A percentile compares a stretch with the other conserved stretches of the same genome.
Evolutionary conservation across 2,888 invertebrate genomes (phyloP).

Genomic region (Deladenus siricidicola): DNA sequence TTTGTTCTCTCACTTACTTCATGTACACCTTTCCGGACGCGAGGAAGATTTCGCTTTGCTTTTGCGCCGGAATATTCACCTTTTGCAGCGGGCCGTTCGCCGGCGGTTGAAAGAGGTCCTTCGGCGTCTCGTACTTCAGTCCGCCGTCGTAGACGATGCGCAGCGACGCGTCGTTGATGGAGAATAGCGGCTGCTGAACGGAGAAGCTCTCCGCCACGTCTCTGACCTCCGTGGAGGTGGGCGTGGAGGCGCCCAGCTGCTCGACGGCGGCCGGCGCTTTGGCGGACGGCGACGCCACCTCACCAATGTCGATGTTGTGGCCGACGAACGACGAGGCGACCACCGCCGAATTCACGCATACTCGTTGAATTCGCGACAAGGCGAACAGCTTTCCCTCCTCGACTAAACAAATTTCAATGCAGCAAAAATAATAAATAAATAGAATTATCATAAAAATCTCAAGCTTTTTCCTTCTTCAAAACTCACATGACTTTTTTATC

Average conservation of each 20-base stretch:
- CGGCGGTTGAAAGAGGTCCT: slow-evolving; percentile 35
- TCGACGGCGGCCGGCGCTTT: not conserved
- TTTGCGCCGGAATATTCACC: slow-evolving; percentile 25
- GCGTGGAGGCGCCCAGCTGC: not conserved
- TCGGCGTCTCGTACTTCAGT: slow-evolving; percentile 9
- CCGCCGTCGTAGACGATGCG: slow-evolving; percentile 25
- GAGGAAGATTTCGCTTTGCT: slow-evolving; percentile 21
- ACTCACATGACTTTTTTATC: slow-evolving; percentile 35
- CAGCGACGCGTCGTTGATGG: slow-evolving; percentile 13
- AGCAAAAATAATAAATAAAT: not conserved
- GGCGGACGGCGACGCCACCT: not conserved
- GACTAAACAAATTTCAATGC: slow-evolving; percentile 30
- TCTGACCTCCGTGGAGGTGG: not conserved
- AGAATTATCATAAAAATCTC: not conserved
- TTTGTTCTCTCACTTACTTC: not conserved
- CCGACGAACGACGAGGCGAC: not conserved
- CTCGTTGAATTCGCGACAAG: not conserved
- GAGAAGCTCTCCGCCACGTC: not conserved
- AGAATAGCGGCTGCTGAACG: no score
- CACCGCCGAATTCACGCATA: not conserved
- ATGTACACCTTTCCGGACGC: slow-evolving; percentile 36
- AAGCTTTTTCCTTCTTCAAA: not conserved
- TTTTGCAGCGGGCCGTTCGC: slow-evolving; percentile 26
- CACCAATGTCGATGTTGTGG: not conserved
- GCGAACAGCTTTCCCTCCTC: slow-evolving; percentile 34